Evolutionary conservation across 2,113 vertebrate species (phyloP), one percentile per base, ranked within the genome.

Genomic region (Polypterus senegalus): DNA sequence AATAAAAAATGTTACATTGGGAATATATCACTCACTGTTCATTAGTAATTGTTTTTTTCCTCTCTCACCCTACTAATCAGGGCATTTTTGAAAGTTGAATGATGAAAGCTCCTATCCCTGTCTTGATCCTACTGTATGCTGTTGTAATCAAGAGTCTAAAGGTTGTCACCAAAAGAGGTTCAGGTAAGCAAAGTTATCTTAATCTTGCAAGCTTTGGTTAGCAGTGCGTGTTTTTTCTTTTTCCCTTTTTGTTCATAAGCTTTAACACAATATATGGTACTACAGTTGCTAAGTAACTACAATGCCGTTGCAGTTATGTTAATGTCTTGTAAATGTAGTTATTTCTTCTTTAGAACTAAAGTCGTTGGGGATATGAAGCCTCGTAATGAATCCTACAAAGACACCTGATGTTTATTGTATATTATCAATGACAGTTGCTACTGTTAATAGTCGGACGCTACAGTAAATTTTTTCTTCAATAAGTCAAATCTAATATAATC

Each of bases 151-250:
- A 91, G 79, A 92, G 92, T 83, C 77, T 93, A 81, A 98, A 97
- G 82, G 91, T 94, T 74, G 90, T 97, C 76, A 94, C 94, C 64
- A 98, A 97, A 80, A 89, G 95, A 83, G 93, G 93, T 73, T 97
- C 95, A 79, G 95, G 95, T 97, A 92, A 89, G 91, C 79, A 63
- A 43, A 7, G 7, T 53, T 53, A 47, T 44, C 65, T 3, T 45
- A 1, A 63, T 54, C 58, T 52, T 5, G 11, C 48, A 27, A 9
- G 46, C 48, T 65, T 10, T 56, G 9, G 4, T 53, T 6, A 54
- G 49, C 49, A 51, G 9, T 51, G 49, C 9, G 49, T 9, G 6
- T 2, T 7, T 7, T 51, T 6, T 9, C 27, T 27, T 27, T 27
- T 9, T 51, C 9, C 6, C 49, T 7, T 27, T 27, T 27, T 27